These are phyloP conservation scores for Nothoprocta pentlandii DNA, from an alignment of 2,113 vertebrate genomes.

Conservation along the genomic window DNA sequence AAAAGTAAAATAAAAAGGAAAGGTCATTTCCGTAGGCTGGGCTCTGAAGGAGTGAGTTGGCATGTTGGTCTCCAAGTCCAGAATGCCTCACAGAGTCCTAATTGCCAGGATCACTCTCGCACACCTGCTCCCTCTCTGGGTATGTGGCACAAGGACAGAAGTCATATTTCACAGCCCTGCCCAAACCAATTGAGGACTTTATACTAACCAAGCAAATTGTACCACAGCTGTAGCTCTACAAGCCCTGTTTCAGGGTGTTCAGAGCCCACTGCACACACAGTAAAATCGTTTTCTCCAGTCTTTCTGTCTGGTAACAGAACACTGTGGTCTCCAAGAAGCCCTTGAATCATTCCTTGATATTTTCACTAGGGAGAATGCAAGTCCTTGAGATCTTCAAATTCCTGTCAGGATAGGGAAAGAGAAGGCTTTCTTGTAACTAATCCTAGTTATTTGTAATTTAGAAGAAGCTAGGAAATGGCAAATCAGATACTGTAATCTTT, in stretches of 20 bases:
- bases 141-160: not conserved
- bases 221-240: not conserved
- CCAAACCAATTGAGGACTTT: not conserved
- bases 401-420: not conserved
- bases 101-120: accelerated
- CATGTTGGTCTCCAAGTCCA: not conserved
- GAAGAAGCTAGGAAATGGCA: not conserved
- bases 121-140: not conserved
- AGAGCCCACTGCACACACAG: not conserved
- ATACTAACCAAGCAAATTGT: not conserved
- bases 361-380: not conserved
- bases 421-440: not conserved
- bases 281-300: not conserved
- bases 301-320: not conserved
- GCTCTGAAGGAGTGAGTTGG: not conserved
- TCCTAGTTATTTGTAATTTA: not conserved
- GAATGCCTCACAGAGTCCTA: not conserved
- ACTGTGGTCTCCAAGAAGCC: not conserved
- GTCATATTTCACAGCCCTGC: not conserved
- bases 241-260: not conserved
- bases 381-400: not conserved
- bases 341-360: not conserved
- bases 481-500: not conserved
- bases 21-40: not conserved
- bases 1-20: not conserved